phyloP scores from a whole-genome alignment of 2,888 invertebrate species.

The Patella caerulea region DNA sequence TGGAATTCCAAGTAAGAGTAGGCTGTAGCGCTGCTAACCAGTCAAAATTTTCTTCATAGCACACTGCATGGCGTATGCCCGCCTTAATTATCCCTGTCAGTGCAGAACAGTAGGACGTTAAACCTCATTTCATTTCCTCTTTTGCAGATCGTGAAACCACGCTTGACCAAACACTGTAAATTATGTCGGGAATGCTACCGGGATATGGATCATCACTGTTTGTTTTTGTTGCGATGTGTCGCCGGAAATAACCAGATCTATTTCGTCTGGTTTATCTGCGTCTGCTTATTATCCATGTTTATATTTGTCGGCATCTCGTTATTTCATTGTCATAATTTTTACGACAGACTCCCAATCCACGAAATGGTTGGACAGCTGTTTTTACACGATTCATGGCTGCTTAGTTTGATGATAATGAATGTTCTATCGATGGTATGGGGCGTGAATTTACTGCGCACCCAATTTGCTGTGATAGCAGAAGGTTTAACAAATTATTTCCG shows the following conservation, averaged over 20 bases:
- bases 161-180: slow-evolving; percentile 65
- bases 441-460: slow-evolving; percentile 52
- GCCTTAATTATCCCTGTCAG: too few species aligned
- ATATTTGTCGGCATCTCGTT: slow-evolving; percentile 47
- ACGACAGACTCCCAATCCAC: slow-evolving; percentile 23
- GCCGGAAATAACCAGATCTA: slow-evolving; percentile 64
- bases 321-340: slow-evolving; percentile 37
- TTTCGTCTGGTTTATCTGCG: slow-evolving; percentile 63
- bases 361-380: slow-evolving; percentile 41
- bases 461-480: slow-evolving; percentile 55
- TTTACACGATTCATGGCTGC: slow-evolving; percentile 54
- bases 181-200: slow-evolving; percentile 66
- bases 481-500: slow-evolving; percentile 60
- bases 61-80: too few species aligned
- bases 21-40: too few species aligned
- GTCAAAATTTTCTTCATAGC: too few species aligned
- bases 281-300: slow-evolving; percentile 49
- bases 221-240: slow-evolving; percentile 68
- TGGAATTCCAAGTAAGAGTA: too few species aligned
- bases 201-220: slow-evolving; percentile 70
- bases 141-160: slow-evolving; percentile 55
- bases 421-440: slow-evolving; percentile 61
- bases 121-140: background rate
- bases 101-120: too few species aligned
- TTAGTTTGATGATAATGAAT: slow-evolving; percentile 58